phyloP scores from a whole-genome alignment of 2,797 vertebrate species.

The Babyrousa celebensis region DNA sequence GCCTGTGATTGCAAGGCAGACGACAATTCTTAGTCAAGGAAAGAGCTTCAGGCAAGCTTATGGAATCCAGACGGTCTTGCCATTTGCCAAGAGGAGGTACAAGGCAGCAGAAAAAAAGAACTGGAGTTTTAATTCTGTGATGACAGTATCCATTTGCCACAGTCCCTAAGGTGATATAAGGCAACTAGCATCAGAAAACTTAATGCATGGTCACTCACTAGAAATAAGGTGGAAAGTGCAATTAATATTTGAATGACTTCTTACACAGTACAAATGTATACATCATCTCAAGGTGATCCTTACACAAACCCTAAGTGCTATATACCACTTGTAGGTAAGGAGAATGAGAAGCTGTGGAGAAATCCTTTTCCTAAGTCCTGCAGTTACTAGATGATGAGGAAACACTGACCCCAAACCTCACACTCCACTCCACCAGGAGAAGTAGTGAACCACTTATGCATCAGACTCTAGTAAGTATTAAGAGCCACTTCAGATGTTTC shows the following conservation, averaged over 20 bases:
- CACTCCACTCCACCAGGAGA: neutral
- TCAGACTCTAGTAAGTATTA: neutral
- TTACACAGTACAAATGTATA: neutral
- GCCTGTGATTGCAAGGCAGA: slow-evolving; percentile 90
- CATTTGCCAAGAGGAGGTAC: slow-evolving; percentile 40
- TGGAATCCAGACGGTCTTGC: slow-evolving; percentile 71
- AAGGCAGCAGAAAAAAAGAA: neutral
- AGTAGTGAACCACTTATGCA: neutral
- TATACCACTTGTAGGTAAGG: neutral
- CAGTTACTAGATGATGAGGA: neutral
- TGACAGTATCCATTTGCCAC: neutral
- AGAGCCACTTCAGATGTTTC: neutral
- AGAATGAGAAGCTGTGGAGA: neutral
- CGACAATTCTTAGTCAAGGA: slow-evolving; percentile 84
- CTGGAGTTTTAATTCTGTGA: neutral
- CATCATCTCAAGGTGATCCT: neutral
- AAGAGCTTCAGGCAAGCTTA: slow-evolving; percentile 80
- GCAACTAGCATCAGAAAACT: neutral
- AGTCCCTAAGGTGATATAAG: neutral
- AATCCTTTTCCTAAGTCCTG: neutral
- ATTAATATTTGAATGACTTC: neutral
- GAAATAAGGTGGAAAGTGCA: neutral
- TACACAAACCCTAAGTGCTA: neutral
- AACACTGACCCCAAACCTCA: neutral
- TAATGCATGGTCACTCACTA: neutral